Base-by-base conservation (phyloP, 2,888 invertebrate genomes). In the Strigamia maritima region DNA sequence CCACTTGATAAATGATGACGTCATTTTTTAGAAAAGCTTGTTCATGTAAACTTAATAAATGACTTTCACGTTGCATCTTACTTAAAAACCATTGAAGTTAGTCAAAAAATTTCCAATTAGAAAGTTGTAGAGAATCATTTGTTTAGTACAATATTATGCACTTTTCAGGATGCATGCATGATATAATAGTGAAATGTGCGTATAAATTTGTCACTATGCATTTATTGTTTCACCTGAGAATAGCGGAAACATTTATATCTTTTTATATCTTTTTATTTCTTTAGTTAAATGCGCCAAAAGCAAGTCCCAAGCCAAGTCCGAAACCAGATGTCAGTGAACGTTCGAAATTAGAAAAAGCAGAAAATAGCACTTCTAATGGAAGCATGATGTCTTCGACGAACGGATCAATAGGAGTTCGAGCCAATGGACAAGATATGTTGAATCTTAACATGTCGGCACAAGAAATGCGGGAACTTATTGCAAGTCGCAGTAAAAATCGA, bases 391-490 rank as follows among this genome's bases (percentile, higher is more conserved):
- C 60, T 12, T 60, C 60, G 2, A 4, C 19, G 60, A 60, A 60
- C 10, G 60, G 60, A 24, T 60, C 60, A 19, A 2, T n/a, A 19
- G 60, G 60, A 8, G 19, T 10, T 8, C 10, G 10, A 19, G 10
- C 60, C 16, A 60, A 60, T n/a, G 60, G 60, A 19, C 75, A n/a
- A 75, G 81, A 80, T n/a, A 83, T 83, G 22, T 82, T 95, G 80
- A 94, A 95, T 87, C 89, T 96, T 82, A 92, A 92, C 84, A 94
- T 95, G 93, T 94, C 95, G 80, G 96, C 93, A n/a, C 94, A 94
- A 75, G 94, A 96, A 87, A 90, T 95, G 89, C 90, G 95, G 79
- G 94, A 94, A 79, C 92, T 93, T 83, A 88, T 95, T 82, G 93
- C 94, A 76, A 91, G 92, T 80, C 93, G 92, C 86, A 95, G 60